A percentile compares a stretch with the other conserved stretches of the same genome.
phyloP scores from a whole-genome alignment of 2,113 vertebrate genomes.

The Solea solea region DNA sequence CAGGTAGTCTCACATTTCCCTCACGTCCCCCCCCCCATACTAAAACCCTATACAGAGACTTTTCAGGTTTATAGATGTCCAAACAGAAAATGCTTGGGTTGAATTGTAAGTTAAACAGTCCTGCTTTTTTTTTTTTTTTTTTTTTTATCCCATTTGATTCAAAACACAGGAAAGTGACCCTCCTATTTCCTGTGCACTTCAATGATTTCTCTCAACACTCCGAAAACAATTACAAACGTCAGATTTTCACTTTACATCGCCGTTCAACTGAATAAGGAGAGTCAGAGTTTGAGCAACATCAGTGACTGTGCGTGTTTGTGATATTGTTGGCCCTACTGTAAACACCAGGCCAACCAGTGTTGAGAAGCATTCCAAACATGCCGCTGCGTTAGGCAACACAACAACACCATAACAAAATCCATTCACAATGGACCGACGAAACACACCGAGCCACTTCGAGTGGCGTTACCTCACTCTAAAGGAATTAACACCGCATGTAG shows the following conservation, averaged over 20 bases:
- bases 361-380: conserved; percentile 68
- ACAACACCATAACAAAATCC: conserved; percentile 43
- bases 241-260: not conserved
- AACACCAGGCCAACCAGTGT: conserved; percentile 31
- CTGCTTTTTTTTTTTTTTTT: conserved; percentile 1
- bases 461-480: conserved; percentile 53
- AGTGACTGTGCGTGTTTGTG: not conserved
- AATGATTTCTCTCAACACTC: not conserved
- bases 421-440: conserved; percentile 41
- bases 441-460: conserved; percentile 41
- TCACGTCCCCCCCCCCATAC: conserved; percentile 16
- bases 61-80: conserved; percentile 36
- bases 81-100: conserved; percentile 22
- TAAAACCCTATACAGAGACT: conserved; percentile 5
- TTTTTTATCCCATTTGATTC: conserved; percentile 14
- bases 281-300: not conserved
- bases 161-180: conserved; percentile 27
- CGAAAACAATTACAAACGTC: not conserved
- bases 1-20: conserved; percentile 42
- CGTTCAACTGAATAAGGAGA: conserved; percentile 1
- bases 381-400: conserved; percentile 55
- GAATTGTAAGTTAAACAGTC: not conserved
- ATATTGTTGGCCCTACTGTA: conserved; percentile 15
- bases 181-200: not conserved
- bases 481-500: conserved; percentile 42